Percentiles rank a stretch among this genome's conserved stretches.
phyloP scores from a whole-genome alignment of 2,797 vertebrate genomes.

The Cyprinella venusta region DNA sequence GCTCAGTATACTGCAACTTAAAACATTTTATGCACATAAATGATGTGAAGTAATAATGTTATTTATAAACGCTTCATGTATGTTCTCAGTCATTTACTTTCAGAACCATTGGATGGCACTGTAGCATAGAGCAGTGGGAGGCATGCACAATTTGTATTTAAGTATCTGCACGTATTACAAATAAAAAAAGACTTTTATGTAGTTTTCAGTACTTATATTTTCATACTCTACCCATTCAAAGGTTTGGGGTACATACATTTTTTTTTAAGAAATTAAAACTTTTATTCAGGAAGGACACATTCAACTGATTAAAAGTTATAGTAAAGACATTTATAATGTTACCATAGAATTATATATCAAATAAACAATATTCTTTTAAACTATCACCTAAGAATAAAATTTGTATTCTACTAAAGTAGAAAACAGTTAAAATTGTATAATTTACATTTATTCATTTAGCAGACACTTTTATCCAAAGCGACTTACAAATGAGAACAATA shows the following conservation, averaged over 20 bases:
- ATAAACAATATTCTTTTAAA: neutral
- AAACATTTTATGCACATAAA: neutral
- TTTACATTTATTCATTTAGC: no score
- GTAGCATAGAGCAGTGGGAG: neutral
- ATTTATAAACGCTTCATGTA: neutral
- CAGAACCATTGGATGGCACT: constrained; percentile 26
- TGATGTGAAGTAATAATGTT: constrained; percentile 9
- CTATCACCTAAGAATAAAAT: neutral
- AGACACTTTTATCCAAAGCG: no score
- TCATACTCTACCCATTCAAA: neutral
- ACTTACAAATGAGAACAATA: no score
- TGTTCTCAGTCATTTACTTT: neutral
- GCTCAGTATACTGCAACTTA: neutral
- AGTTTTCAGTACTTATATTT: neutral
- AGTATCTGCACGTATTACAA: neutral
- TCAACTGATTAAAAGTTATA: neutral
- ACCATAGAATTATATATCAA: neutral
- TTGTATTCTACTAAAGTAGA: neutral
- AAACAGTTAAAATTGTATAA: neutral
- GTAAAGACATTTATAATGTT: neutral
- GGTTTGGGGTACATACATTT: neutral
- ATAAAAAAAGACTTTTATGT: neutral
- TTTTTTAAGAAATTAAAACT: neutral
- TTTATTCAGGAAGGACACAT: neutral
- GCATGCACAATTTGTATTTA: neutral